Percentiles rank a stretch among this genome's conserved stretches.
Conservation (phyloP, 2,797 vertebrate genomes). For the Myripristis murdjan region DNA sequence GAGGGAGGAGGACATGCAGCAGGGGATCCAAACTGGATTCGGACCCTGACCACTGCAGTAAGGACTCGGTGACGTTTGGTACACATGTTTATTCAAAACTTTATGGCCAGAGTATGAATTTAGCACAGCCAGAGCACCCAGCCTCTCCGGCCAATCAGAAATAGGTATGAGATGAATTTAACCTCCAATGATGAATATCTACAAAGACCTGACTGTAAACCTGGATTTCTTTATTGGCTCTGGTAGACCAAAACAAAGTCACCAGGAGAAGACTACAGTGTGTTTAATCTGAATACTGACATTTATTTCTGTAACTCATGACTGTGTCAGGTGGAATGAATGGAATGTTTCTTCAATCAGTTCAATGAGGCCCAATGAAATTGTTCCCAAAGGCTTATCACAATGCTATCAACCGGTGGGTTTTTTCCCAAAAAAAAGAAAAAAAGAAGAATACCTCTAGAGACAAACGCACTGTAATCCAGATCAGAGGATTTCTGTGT, state of each 20-base stretch:
- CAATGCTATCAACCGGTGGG: conserved; percentile 34
- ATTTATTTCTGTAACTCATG: not conserved
- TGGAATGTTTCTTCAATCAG: not conserved
- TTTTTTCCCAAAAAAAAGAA: conserved; percentile 25
- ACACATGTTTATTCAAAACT: no score
- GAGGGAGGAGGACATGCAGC: no score
- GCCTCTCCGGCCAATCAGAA: no score
- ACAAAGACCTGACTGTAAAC: not conserved
- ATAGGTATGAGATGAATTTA: not conserved
- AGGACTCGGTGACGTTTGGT: no score
- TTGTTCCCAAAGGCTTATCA: conserved; percentile 41
- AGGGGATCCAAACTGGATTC: no score
- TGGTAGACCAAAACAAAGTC: not conserved
- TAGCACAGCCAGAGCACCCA: no score
- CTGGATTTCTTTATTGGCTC: not conserved
- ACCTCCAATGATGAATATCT: no score
- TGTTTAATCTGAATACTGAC: no score
- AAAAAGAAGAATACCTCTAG: conserved; percentile 49
- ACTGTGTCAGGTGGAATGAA: not conserved
- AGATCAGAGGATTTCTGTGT: conserved; percentile 83
- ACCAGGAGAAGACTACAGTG: not conserved
- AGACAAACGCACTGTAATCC: conserved; percentile 59
- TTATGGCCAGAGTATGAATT: no score
- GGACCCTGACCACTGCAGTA: no score
- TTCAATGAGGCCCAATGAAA: conserved; percentile 27